Base-by-base conservation (phyloP, 2,888 invertebrate species). In the Hemicrepidius hirtus region DNA sequence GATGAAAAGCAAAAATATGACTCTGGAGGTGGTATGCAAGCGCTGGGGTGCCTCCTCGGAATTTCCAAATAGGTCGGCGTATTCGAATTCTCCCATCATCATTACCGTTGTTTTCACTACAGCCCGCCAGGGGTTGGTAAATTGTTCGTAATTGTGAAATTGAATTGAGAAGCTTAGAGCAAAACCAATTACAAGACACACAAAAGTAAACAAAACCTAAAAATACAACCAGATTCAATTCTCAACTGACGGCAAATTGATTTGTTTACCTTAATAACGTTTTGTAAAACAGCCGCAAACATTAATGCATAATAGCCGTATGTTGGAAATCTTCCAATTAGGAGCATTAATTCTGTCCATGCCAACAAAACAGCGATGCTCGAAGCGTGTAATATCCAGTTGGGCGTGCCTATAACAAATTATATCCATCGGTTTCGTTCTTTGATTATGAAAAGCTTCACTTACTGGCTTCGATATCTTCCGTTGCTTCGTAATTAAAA, bases 1-100 rank as follows among this genome's bases (percentile, higher is more conserved):
- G 28, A 89, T 84, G 79, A 90, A 90, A 59, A 86, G 78, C 20
- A 88, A 79, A 80, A 90, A 89, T 16, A 89, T 85, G 28, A 88
- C 76, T 73, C 88, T 84, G 28, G 88, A 85, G 21, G 86, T 85
- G 41, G 80, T 79, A n/a, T 79, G 79, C 66, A 78, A 77, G 62
- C 76, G 75, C 16, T 49, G 18, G 18, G 63, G 60, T 24, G 60
- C 72, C 13, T 76, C 75, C 13, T 77, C 74, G 40, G 78, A 63
- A 35, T 82, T 79, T 18, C 79, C 76, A 79, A 88, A 88, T 63
- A 88, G 82, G 60, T 85, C 85, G 16, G 82, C 81, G 79, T 88
- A 89, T 76, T 89, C 88, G 76, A 88, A 88, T 80, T 90, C 90
- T 18, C 90, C 90, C 82, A 88, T 88, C 89, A 90, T 90, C 90